Evolutionary conservation across 2,113 vertebrate genomes (phyloP), one percentile per base, ranked within the genome.

Genomic region (Grus americana): DNA sequence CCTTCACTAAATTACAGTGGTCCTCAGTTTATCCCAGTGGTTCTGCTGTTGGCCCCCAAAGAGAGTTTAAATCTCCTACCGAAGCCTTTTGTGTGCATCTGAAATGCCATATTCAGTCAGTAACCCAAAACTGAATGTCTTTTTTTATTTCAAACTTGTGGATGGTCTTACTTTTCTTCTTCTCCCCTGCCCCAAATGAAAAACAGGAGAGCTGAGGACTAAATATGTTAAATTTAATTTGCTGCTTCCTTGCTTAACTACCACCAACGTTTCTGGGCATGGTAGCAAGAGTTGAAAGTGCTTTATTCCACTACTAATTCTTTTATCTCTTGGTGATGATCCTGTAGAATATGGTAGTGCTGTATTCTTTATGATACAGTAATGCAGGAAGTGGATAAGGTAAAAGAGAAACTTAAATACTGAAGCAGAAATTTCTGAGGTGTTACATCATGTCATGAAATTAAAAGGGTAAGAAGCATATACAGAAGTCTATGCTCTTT

Each of bases 1-100:
- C 88, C 91, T 95, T 93, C 34, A 30, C 40, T 87, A 62, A 95
- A 96, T 93, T 95, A 46, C 58, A 58, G 78, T 62, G 70, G 61
- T 91, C 88, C 61, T 85, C 49, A 76, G 40, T 85, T 95, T 95
- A 93, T 97, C 88, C 70, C 66, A 66, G 89, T 79, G 58, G 78
- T 92, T 97, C 83, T 95, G 36, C 52, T 88, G 11, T 66, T 89
- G 40, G 70, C 27, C 76, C 46, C 86, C 54, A 72, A 65, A 88
- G 72, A 78, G 44, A 70, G 36, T 89, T 95, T 84, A 67, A 79
- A 29, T 94, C 78, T 93, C 20, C 34, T 84, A 67, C 79, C 58
- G 67, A 57, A 85, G 80, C 44, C 58, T 86, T 91, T 86, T 87
- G 40, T 91, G 66, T 91, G 44, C 46, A 66, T 94, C 72, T 93